Percentiles rank a stretch among this genome's conserved stretches.
phyloP scores from a whole-genome alignment of 2,797 vertebrate species.

The Crenuchus spilurus region DNA sequence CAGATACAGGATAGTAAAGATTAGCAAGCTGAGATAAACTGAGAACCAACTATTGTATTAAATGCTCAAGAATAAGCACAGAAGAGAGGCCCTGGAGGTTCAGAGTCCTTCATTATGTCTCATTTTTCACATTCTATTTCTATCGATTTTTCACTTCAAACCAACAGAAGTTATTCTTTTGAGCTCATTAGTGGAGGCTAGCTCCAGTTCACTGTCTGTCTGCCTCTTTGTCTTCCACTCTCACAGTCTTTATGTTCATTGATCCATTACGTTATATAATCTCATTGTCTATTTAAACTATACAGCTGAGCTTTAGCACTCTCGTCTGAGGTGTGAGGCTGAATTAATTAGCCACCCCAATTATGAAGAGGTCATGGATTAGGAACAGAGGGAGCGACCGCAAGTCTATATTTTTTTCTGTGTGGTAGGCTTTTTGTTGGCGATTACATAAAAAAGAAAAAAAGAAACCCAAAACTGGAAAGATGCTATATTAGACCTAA shows the following conservation, averaged over 20 bases:
- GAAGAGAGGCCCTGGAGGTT: neutral
- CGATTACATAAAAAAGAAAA: neutral
- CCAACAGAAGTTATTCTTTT: neutral
- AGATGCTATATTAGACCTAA: neutral
- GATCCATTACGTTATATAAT: conserved; percentile 5
- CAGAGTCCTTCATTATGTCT: neutral
- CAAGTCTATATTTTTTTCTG: conserved; percentile 14
- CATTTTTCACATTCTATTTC: neutral
- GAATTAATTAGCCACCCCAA: conserved; percentile 49
- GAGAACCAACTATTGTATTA: neutral
- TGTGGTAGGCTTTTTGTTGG: neutral
- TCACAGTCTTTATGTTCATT: neutral
- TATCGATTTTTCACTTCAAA: neutral
- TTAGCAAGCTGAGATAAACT: neutral
- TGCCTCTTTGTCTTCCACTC: neutral
- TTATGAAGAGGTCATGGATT: conserved; percentile 45
- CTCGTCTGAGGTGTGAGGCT: conserved; percentile 25
- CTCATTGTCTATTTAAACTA: conserved; percentile 2
- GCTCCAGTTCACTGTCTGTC: neutral
- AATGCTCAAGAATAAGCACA: neutral
- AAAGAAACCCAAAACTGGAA: too few species aligned
- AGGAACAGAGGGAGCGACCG: conserved; percentile 22
- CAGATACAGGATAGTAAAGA: too few species aligned
- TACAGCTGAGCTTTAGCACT: conserved; percentile 24
- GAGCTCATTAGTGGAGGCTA: neutral